phyloP scores from a whole-genome alignment of 2,797 vertebrate species.

The Lophius americanus region DNA sequence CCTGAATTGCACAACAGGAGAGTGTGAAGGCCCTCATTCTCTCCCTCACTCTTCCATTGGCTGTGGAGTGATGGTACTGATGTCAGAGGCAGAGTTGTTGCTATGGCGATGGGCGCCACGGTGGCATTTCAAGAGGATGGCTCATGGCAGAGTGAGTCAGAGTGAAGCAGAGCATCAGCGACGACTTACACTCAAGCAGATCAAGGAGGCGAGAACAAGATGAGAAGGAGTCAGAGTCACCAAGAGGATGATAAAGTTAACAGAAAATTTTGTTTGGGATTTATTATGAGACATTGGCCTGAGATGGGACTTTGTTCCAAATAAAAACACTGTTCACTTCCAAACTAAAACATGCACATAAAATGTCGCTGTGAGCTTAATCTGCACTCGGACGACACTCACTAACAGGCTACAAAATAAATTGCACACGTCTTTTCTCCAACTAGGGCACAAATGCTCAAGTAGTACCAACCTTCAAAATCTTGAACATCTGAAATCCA shows the following conservation, averaged over 20 bases:
- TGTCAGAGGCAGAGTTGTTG: conserved; percentile 81
- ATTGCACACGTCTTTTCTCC: neutral
- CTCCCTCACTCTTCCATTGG: conserved; percentile 61
- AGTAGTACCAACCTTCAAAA: too few relatives aligned
- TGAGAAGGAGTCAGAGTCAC: conserved; percentile 5
- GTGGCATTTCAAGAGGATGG: conserved; percentile 74
- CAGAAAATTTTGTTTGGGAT: neutral
- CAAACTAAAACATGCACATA: neutral
- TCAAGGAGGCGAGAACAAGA: conserved; percentile 38
- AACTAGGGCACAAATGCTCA: neutral
- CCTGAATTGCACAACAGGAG: conserved; percentile 66
- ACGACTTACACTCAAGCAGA: conserved; percentile 22
- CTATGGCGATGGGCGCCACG: conserved; percentile 76
- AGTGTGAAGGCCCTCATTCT: conserved; percentile 61
- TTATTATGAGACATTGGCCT: neutral
- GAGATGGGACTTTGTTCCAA: neutral
- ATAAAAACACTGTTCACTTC: neutral
- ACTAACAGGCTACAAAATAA: neutral
- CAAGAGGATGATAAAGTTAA: neutral
- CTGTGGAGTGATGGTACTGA: conserved; percentile 67
- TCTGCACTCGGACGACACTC: neutral
- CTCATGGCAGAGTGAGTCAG: conserved; percentile 59
- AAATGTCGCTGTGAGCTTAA: neutral
- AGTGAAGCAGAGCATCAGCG: conserved; percentile 41
- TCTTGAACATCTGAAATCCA: neutral